Percentiles rank a stretch among this genome's conserved stretches.
Evolutionary conservation across 2,797 vertebrate species (phyloP).

Genomic region (Synaphobranchus kaupii): DNA sequence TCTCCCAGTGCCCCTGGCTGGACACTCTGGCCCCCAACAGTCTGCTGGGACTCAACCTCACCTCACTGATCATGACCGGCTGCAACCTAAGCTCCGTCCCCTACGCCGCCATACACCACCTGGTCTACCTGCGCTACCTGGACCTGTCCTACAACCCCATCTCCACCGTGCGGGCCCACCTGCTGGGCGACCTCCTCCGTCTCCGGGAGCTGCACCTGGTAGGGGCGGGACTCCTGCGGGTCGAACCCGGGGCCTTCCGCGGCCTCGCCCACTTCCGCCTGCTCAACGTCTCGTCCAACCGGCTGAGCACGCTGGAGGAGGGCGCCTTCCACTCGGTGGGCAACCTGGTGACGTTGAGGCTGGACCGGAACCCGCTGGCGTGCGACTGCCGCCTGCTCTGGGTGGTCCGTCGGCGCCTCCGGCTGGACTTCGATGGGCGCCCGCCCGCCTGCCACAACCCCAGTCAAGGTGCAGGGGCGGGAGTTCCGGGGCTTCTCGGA

Average conservation of each 20-base stretch:
- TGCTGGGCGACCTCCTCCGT: conserved; percentile 70
- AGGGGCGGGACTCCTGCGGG: conserved; percentile 66
- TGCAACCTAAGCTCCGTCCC: conserved; percentile 80
- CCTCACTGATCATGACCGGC: conserved; percentile 74
- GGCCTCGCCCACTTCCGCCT: conserved; percentile 70
- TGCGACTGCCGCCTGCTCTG: conserved; percentile 88
- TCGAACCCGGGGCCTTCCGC: conserved; percentile 75
- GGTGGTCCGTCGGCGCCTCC: conserved; percentile 66
- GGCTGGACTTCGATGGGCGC: conserved; percentile 67
- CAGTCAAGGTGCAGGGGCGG: conserved; percentile 66
- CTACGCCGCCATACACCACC: conserved; percentile 72
- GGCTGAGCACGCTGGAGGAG: conserved; percentile 76
- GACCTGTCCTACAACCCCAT: conserved; percentile 88
- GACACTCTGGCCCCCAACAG: conserved; percentile 74
- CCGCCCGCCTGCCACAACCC: conserved; percentile 72
- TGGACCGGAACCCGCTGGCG: conserved; percentile 79
- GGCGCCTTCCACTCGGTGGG: conserved; percentile 74
- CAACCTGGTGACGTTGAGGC: conserved; percentile 70
- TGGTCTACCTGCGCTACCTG: conserved; percentile 79
- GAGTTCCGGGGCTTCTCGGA: conserved; percentile 71
- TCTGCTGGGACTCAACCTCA: conserved; percentile 81
- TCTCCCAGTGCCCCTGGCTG: conserved; percentile 75
- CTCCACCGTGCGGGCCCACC: conserved; percentile 63
- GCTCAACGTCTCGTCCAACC: conserved; percentile 80
- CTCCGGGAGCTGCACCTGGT: conserved; percentile 82